Conservation (phyloP, 35 echinoderm and acorn worm genomes). For the Diadema setosum region DNA sequence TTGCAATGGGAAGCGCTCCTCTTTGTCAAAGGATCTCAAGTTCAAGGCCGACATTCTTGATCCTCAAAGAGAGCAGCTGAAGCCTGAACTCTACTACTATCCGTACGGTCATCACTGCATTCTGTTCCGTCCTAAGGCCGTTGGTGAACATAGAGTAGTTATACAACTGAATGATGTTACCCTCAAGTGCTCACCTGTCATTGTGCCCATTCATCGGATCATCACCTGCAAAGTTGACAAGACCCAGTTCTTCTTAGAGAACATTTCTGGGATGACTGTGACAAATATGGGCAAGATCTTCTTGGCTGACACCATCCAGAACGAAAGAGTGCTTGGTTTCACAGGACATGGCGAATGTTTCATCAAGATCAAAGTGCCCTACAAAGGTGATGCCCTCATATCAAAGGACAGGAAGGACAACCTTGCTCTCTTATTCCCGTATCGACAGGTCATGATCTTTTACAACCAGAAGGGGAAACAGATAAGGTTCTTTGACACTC, state of each 20-base stretch:
- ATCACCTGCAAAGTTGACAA: background rate
- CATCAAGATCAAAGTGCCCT: constrained; percentile 17
- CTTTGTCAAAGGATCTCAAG: constrained; percentile 27
- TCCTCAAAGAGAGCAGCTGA: background rate
- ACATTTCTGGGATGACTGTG: constrained; percentile 22
- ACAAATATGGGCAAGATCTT: constrained; percentile 35
- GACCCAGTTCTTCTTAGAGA: constrained; percentile 30
- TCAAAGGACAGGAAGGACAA: constrained; percentile 39
- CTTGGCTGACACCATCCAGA: constrained; percentile 54
- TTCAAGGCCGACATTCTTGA: constrained; percentile 25
- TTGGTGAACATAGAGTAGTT: constrained; percentile 35
- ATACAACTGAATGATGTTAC: constrained; percentile 16
- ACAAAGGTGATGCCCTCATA: constrained; percentile 37
- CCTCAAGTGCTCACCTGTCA: background rate
- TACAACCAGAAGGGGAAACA: constrained; percentile 32
- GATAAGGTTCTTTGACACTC: constrained; percentile 2
- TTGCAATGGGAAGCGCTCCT: constrained; percentile 1
- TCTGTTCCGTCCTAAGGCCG: constrained; percentile 26
- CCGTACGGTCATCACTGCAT: constrained; percentile 18
- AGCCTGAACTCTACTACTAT: background rate
- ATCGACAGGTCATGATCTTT: constrained; percentile 18
- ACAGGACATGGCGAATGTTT: constrained; percentile 31
- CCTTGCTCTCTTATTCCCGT: constrained; percentile 29
- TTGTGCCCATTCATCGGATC: constrained; percentile 30
- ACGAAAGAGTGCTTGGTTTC: constrained; percentile 30